phyloP scores from a whole-genome alignment of 2,888 invertebrate species.

The Stramonita haemastoma region DNA sequence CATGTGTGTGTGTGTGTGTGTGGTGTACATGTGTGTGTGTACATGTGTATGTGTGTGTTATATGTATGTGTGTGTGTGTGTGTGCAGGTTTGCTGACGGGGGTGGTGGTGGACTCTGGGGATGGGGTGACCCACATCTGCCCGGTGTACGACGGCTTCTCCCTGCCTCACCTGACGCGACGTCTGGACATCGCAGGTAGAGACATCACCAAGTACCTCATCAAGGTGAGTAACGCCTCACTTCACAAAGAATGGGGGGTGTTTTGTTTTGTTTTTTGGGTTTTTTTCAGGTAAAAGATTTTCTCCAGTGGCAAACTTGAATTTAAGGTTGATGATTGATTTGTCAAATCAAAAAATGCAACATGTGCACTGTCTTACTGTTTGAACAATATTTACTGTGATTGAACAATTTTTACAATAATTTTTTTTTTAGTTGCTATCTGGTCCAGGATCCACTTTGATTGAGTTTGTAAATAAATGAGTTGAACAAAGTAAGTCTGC shows the following conservation, averaged over 20 bases:
- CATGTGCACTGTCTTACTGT: no score
- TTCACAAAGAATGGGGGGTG: neutral
- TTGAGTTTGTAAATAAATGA: no score
- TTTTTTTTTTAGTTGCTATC: no score
- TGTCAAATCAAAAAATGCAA: no score
- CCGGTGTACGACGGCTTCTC: constrained; percentile 99
- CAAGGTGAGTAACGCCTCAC: constrained; percentile 82
- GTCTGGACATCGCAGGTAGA: constrained; percentile 97
- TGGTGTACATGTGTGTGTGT: constrained; percentile 25
- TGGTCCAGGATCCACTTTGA: no score
- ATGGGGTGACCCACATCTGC: constrained; percentile 99
- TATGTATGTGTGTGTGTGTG: constrained; percentile 27
- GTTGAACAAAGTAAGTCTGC: no score
- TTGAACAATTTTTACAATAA: no score
- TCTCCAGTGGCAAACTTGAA: no score
- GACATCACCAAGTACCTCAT: constrained; percentile 98
- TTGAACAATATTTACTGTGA: no score
- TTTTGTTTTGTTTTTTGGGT: no score
- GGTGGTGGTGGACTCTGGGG: constrained; percentile 98
- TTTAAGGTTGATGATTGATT: no score
- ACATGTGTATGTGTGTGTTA: constrained; percentile 77
- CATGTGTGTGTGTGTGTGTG: constrained; percentile 26
- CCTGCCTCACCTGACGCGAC: constrained; percentile 93
- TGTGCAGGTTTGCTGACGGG: constrained; percentile 90
- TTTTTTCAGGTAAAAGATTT: no score